Percentiles rank a stretch among this genome's conserved stretches.
These are phyloP conservation scores for Opisthocomus hoazin DNA, from an alignment of 2,113 vertebrate genomes.

Conservation along the genomic window DNA sequence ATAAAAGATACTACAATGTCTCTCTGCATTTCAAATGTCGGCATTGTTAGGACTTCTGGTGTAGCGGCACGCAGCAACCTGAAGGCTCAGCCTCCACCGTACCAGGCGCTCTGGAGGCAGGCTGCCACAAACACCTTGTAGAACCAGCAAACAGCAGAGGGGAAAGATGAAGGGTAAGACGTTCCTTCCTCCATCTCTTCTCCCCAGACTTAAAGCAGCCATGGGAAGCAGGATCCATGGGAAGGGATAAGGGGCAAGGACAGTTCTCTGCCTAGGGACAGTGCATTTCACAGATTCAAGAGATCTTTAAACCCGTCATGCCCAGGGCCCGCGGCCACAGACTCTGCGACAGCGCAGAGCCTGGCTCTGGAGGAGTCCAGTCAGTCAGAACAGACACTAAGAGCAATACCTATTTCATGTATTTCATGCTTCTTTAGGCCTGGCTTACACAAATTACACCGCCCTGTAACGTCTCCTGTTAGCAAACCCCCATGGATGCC, in stretches of 20 bases:
- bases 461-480: not conserved
- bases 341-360: not conserved
- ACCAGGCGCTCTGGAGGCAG: not conserved
- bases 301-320: not conserved
- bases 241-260: not conserved
- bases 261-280: not conserved
- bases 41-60: not conserved
- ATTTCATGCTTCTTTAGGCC: not conserved
- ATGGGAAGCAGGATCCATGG: not conserved
- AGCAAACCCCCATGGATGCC: not conserved
- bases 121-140: not conserved
- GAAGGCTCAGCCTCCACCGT: fast-evolving
- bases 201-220: not conserved
- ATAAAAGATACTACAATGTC: not conserved
- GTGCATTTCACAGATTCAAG: not conserved
- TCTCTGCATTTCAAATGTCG: not conserved
- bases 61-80: fast-evolving
- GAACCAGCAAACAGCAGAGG: not conserved
- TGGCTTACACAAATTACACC: not conserved
- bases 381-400: not conserved
- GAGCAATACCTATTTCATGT: not conserved
- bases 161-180: not conserved
- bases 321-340: not conserved
- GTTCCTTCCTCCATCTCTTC: not conserved
- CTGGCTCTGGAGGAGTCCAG: not conserved